Percentiles rank a stretch among this genome's conserved stretches.
Evolutionary conservation across 1,140 invertebrate genomes (phyloP).

Genomic region (Pomacea maculata): DNA sequence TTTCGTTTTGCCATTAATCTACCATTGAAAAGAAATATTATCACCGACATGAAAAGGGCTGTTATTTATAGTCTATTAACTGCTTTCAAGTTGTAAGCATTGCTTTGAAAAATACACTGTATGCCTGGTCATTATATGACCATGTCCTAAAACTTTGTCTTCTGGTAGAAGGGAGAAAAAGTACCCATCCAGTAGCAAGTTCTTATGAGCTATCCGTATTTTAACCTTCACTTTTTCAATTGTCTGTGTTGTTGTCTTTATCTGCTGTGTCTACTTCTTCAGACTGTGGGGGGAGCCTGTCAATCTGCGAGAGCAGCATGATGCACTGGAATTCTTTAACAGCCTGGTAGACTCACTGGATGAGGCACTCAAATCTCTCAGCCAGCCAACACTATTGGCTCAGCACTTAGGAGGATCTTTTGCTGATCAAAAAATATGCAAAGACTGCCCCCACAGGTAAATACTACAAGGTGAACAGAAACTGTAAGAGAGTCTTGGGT

Average conservation of each 20-base stretch:
- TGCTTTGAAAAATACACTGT: too few relatives aligned
- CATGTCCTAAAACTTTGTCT: too few relatives aligned
- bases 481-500: neutral
- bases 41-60: neutral
- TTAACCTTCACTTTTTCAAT: too few relatives aligned
- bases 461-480: slow-evolving; percentile 18
- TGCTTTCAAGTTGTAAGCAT: neutral
- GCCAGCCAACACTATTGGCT: slow-evolving; percentile 91
- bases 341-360: slow-evolving; percentile 95
- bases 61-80: neutral
- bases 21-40: too few relatives aligned
- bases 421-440: slow-evolving; percentile 99
- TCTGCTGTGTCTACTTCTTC: slow-evolving; percentile 5
- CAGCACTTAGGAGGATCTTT: slow-evolving; percentile 95
- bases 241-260: neutral
- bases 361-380: slow-evolving; percentile 92
- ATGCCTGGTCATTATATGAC: too few relatives aligned
- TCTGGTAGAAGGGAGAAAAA: too few relatives aligned
- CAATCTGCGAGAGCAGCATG: slow-evolving; percentile 97
- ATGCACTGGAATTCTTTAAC: slow-evolving; percentile 99
- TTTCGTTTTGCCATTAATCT: neutral
- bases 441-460: slow-evolving; percentile 97
- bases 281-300: slow-evolving; percentile 92
- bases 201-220: too few relatives aligned
- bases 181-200: too few relatives aligned